These are phyloP conservation scores for Gastrophryne carolinensis DNA, from an alignment of 2,797 vertebrate genomes.

Conservation along the genomic window DNA sequence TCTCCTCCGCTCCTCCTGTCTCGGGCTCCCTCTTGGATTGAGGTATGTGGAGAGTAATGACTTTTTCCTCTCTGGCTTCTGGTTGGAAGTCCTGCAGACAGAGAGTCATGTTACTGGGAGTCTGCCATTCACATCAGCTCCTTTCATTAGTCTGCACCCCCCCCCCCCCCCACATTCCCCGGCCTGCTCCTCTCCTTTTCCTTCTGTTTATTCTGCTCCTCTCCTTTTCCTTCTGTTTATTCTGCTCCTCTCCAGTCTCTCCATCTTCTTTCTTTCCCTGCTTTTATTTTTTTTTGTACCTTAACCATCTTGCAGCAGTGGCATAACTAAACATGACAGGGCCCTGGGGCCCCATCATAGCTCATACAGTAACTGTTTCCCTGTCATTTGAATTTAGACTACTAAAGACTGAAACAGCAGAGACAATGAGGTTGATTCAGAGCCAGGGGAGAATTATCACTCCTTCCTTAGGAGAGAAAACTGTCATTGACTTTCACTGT, in stretches of 20 bases:
- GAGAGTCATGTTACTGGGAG: constrained; percentile 39
- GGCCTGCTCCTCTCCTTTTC: background rate
- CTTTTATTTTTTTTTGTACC: too few relatives aligned
- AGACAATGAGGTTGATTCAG: too few relatives aligned
- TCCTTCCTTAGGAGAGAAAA: too few relatives aligned
- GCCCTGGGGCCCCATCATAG: too few relatives aligned
- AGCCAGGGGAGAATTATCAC: too few relatives aligned
- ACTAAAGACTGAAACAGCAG: too few relatives aligned
- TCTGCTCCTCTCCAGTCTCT: background rate
- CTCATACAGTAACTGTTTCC: too few relatives aligned
- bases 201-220: background rate
- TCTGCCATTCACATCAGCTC: constrained; percentile 41
- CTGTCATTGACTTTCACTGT: too few relatives aligned
- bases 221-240: background rate
- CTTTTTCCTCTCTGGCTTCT: constrained; percentile 32
- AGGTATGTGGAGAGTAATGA: constrained; percentile 49
- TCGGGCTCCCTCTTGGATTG: constrained; percentile 25
- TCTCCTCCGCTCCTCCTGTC: background rate
- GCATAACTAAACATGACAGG: too few relatives aligned
- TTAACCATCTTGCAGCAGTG: too few relatives aligned
- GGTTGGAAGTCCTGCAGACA: constrained; percentile 46
- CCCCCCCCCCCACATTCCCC: background rate
- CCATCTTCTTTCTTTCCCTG: background rate
- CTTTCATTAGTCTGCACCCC: constrained; percentile 12
- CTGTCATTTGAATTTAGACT: too few relatives aligned